Conservation (phyloP, 2,888 invertebrate genomes). For the Phragmatobia fuliginosa region DNA sequence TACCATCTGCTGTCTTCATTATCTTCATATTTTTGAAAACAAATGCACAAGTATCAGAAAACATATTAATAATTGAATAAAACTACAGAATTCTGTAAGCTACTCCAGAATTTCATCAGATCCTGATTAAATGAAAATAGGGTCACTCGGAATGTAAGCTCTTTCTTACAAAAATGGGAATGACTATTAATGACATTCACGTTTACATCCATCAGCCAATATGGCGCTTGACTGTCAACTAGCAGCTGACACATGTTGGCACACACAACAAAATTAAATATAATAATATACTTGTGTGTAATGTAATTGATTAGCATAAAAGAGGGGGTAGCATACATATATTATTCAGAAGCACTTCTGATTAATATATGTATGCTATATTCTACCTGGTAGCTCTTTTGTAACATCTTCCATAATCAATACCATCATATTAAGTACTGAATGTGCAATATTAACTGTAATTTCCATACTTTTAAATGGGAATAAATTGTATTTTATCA, state of each 20-base stretch:
- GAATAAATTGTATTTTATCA: conserved; percentile 29
- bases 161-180: not conserved
- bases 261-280: not conserved
- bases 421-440: not conserved
- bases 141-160: not conserved
- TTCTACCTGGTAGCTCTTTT: not conserved
- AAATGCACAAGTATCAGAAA: not conserved
- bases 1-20: not conserved
- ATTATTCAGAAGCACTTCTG: too few relatives aligned
- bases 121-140: not conserved
- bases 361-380: not conserved
- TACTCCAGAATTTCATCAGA: not conserved
- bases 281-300: too few relatives aligned
- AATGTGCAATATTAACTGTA: conserved; percentile 17
- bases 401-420: too few relatives aligned
- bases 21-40: not conserved
- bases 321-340: too few relatives aligned
- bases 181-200: not conserved
- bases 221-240: not conserved
- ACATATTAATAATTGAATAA: too few relatives aligned
- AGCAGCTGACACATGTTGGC: not conserved
- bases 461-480: conserved; percentile 25
- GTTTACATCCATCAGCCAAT: not conserved
- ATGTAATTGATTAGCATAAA: too few relatives aligned
- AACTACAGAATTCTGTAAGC: not conserved